These are phyloP conservation scores for Heterotis niloticus DNA, from an alignment of 2,113 vertebrate species.

Conservation along the genomic window DNA sequence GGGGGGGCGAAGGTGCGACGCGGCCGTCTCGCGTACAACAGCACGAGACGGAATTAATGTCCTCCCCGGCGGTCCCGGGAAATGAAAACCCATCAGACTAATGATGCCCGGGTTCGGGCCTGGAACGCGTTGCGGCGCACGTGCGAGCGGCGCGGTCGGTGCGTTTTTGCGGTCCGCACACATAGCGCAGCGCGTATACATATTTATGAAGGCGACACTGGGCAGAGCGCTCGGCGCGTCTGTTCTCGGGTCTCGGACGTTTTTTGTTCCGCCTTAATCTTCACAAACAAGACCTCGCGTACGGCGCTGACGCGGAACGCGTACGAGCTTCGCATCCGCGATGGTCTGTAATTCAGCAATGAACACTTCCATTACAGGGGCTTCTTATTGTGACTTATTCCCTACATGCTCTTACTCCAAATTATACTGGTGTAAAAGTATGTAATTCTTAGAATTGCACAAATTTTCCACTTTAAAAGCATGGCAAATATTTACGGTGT, in stretches of 20 bases:
- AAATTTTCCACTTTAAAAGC: neutral
- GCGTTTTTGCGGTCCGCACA: neutral
- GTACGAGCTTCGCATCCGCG: too few species aligned
- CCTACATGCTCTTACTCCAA: neutral
- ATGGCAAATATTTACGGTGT: slow-evolving; percentile 2
- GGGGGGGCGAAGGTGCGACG: too few species aligned
- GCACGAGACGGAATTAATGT: slow-evolving; percentile 9
- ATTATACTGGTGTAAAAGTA: neutral
- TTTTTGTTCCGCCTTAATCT: too few species aligned
- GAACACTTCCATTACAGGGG: too few species aligned
- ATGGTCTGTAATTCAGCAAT: too few species aligned
- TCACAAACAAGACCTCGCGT: too few species aligned
- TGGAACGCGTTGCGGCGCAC: neutral
- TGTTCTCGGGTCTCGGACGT: too few species aligned
- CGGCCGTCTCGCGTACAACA: neutral
- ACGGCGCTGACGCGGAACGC: too few species aligned
- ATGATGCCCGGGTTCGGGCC: neutral
- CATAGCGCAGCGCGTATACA: too few species aligned
- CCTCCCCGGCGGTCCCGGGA: neutral
- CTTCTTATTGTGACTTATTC: too few species aligned
- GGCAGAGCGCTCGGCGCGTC: neutral
- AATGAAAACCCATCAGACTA: slow-evolving; percentile 20
- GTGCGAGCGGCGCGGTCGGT: too few species aligned
- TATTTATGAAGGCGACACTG: neutral
- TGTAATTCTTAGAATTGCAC: neutral